Base-by-base conservation (phyloP, 2,797 vertebrate species). In the Arnoldichthys spilopterus region DNA sequence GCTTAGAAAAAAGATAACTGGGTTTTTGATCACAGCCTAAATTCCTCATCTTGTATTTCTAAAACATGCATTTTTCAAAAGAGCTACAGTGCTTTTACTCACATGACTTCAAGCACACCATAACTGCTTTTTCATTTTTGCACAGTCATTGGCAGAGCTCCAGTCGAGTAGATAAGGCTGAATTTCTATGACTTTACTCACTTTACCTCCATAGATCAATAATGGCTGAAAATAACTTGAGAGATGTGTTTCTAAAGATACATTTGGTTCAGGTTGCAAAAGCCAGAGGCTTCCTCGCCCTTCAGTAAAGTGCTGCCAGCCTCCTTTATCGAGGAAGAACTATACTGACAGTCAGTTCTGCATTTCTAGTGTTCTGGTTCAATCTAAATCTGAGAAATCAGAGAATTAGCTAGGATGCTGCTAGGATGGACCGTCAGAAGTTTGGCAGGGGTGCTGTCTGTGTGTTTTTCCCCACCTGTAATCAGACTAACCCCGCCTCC, bases 191-290 rank as follows among this genome's bases (percentile, higher is more conserved):
- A 82, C 58, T 32, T 74, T 22, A 84, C 79, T 85, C 81, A 45
- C 86, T 91, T 91, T 88, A 88, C 80, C 74, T 85, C 81, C 74
- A 62, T 72, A 58, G 86, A 89, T 91, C 88, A 85, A 90, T 90
- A 80, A 62, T 78, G 84, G 82, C 79, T 83, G 79, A 69, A 85
- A 83, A 78, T 85, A 85, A 86, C 56, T 74, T 56, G 70, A 72
- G 84, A 68, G 72, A 78, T 28, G 45, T 53, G 13, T 16, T 63
- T 49, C 74, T 81, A 68, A 72, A 79, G 78, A 82, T 75, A 74
- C 43, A 59, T 53, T 30, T 51, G 20, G 26, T 28, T 63, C 79
- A 63, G 15, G 70, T 74, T 81, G 74, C 82, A 72, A 20, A 73
- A 74, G 32, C 32, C 74, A 58, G 74, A 62, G 45, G 40, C 20